These are phyloP conservation scores for Rhincodon typus DNA, from an alignment of 2,797 vertebrate genomes.

Conservation along the genomic window DNA sequence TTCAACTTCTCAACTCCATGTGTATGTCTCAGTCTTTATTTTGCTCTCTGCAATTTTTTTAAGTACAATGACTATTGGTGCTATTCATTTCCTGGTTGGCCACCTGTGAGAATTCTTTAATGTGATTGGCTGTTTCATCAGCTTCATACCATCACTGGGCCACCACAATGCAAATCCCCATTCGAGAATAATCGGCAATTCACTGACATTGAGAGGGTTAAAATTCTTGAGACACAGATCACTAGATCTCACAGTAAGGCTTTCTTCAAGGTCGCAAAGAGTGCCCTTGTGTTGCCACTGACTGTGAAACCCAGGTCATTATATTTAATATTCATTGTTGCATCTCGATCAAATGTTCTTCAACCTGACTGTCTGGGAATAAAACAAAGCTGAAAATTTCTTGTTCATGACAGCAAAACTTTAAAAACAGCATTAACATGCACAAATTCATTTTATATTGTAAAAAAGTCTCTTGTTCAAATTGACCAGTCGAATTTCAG, in stretches of 20 bases:
- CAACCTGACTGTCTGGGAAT: neutral
- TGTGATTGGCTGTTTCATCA: neutral
- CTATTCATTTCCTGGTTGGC: neutral
- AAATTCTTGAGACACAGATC: neutral
- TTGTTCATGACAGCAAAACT: neutral
- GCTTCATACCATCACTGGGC: neutral
- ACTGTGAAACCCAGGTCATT: neutral
- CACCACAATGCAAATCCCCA: neutral
- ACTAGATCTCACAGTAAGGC: neutral
- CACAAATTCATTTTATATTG: neutral
- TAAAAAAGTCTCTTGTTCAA: neutral
- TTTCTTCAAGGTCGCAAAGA: neutral
- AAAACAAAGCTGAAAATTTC: neutral
- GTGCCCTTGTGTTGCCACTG: neutral
- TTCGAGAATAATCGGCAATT: neutral
- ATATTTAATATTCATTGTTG: neutral
- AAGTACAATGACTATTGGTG: neutral
- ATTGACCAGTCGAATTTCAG: neutral
- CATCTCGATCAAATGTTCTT: neutral
- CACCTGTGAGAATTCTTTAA: neutral
- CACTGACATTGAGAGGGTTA: neutral
- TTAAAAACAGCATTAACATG: neutral
- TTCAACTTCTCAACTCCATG: neutral
- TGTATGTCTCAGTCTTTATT: neutral
- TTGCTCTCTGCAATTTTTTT: neutral